Percentiles rank a stretch among this genome's conserved stretches.
Evolutionary conservation across 2,113 vertebrate genomes (phyloP).

Genomic region (Indicator maculatus): DNA sequence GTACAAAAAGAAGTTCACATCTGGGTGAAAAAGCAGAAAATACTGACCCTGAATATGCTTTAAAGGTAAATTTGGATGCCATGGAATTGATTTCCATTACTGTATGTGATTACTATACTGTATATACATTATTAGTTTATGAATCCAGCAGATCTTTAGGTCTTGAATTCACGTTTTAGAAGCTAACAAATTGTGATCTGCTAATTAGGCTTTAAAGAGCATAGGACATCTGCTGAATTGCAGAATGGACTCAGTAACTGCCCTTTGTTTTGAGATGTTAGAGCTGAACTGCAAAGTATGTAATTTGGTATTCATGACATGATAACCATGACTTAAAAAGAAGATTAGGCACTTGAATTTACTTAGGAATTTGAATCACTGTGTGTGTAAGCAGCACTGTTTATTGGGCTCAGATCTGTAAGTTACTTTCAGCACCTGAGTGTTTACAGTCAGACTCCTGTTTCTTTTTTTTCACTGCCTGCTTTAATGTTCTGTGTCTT

Average conservation of each 20-base stretch:
- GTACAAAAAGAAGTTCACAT: not conserved
- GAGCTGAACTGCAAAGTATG: not conserved
- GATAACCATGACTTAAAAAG: not conserved
- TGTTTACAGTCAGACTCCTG: not conserved
- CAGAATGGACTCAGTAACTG: not conserved
- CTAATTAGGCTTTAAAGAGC: not conserved
- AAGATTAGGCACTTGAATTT: not conserved
- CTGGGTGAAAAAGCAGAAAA: not conserved
- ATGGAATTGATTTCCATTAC: not conserved
- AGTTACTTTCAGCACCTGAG: not conserved
- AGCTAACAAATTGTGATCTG: not conserved
- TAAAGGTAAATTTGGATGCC: not conserved
- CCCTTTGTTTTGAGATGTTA: not conserved
- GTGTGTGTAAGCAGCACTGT: not conserved
- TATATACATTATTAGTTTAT: not conserved
- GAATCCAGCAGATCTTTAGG: not conserved
- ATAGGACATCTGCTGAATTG: not conserved
- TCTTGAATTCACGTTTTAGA: not conserved
- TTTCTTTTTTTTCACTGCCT: not conserved
- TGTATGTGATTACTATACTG: not conserved
- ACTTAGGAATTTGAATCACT: not conserved
- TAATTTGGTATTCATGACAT: not conserved
- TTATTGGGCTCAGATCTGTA: not conserved
- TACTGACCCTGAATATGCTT: not conserved
- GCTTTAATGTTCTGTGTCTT: not conserved